A percentile compares a stretch with the other conserved stretches of the same genome.
phyloP scores from a whole-genome alignment of 2,113 vertebrate genomes.

The Tyrannus savana region DNA sequence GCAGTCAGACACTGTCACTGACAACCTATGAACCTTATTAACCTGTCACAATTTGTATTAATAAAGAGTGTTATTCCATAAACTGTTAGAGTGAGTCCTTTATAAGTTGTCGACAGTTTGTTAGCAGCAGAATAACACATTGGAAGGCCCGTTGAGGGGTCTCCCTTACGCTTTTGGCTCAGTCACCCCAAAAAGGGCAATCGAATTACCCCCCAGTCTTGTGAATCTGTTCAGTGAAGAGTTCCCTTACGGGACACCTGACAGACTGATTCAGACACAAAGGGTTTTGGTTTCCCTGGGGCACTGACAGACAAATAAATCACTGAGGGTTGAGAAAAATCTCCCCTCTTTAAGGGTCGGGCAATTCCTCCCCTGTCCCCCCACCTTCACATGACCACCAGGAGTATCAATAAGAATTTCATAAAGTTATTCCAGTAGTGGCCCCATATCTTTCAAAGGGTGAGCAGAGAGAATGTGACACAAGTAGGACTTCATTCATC shows the following conservation, averaged over 20 bases:
- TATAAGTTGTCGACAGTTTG: no score
- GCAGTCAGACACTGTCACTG: not conserved
- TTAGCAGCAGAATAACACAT: not conserved
- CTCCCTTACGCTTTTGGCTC: not conserved
- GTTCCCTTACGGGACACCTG: not conserved
- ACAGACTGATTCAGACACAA: not conserved
- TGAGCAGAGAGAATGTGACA: not conserved
- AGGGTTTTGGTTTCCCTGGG: not conserved
- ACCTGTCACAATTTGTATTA: not conserved
- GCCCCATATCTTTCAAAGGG: not conserved
- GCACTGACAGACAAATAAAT: not conserved
- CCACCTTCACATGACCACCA: not conserved
- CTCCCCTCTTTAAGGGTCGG: not conserved
- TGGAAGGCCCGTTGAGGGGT: not conserved
- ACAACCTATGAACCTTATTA: not conserved
- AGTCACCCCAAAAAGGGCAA: not conserved
- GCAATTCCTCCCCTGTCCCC: not conserved
- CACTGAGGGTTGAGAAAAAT: not conserved
- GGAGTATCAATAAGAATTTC: not conserved
- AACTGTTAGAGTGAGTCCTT: not conserved
- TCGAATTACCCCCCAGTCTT: no score
- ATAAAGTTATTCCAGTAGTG: not conserved
- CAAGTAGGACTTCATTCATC: not conserved
- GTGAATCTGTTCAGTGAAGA: not conserved
- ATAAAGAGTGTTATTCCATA: not conserved